Base-by-base conservation (phyloP, 2,888 invertebrate species). In the Aelia acuminata region DNA sequence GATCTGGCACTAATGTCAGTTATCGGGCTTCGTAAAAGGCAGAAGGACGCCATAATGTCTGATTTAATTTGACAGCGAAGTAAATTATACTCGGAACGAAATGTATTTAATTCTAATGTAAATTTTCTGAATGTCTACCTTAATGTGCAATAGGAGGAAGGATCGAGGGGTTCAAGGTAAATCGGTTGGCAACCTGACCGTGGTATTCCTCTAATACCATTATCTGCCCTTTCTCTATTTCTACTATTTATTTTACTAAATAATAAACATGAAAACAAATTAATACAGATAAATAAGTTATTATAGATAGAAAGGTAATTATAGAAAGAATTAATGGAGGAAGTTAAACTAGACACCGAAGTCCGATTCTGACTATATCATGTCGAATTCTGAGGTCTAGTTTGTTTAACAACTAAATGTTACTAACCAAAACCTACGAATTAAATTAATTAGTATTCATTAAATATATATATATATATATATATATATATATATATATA, bases 81-180 rank as follows among this genome's bases (percentile, higher is more conserved):
- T 70, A 70, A 70, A 70, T 70, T 70, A 70, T 70, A 15, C 18
- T 70, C 18, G 63, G 18, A 35, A 70, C 63, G 35, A 35, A 70
- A 35, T 35, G 35, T 35, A 70, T 70, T 70, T 70, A 70, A 70
- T 70, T 35, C 63, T 70, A 70, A 70, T 70, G 63, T 70, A 70
- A 31, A 70, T 70, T 70, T 70, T 35, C 57, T 70, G 13, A 57
- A 57, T 57, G 63, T 63, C 63, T 63, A 18, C 63, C 63, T 31
- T 31, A 63, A 63, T 35, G 63, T 70, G 63, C 63, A 70, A 70
- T 18, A 70, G 31, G 7, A 70, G 63, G 63, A 70, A 70, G 63
- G 20, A 35, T 70, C 63, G 0, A 18, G 18, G 35, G 35, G 18
- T 70, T 70, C 63, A 35, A 70, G 63, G 63, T 70, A 57, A 26